Evolutionary conservation across 2,888 invertebrate species (phyloP).

Genomic region (Amorpha juglandis): DNA sequence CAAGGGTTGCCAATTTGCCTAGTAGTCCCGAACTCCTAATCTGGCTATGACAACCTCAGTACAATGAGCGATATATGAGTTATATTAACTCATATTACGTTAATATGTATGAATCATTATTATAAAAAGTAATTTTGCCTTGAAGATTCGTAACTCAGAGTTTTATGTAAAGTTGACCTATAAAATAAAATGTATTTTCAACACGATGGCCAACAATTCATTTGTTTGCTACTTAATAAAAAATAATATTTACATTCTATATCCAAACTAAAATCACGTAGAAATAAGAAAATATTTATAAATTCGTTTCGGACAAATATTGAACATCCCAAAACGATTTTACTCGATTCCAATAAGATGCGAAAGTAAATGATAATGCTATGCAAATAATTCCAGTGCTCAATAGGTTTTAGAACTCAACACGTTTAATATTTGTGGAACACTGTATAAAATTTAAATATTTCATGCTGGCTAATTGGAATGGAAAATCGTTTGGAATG

Average conservation of each 20-base stretch:
- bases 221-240: neutral
- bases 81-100: too few species aligned
- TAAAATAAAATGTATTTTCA: neutral
- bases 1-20: too few species aligned
- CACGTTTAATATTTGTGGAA: conserved; percentile 8
- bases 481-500: conserved; percentile 7
- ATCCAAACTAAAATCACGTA: conserved; percentile 12
- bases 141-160: neutral
- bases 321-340: conserved; percentile 12
- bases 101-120: too few species aligned
- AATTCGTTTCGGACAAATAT: conserved; percentile 6
- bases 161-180: neutral
- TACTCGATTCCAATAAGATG: conserved; percentile 21
- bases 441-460: conserved; percentile 22
- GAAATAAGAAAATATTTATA: conserved; percentile 17
- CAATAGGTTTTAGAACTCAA: conserved; percentile 24
- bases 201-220: neutral
- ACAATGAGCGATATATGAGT: too few species aligned
- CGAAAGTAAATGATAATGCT: conserved; percentile 14
- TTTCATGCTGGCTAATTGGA: conserved; percentile 13
- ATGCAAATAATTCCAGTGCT: conserved; percentile 20
- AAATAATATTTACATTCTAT: neutral
- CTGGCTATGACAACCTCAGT: too few species aligned
- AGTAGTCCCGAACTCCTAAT: too few species aligned
- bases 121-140: neutral